Percentiles rank a stretch among this genome's conserved stretches.
Conservation (phyloP, 2,888 invertebrate genomes). For the Cantharis rufa region DNA sequence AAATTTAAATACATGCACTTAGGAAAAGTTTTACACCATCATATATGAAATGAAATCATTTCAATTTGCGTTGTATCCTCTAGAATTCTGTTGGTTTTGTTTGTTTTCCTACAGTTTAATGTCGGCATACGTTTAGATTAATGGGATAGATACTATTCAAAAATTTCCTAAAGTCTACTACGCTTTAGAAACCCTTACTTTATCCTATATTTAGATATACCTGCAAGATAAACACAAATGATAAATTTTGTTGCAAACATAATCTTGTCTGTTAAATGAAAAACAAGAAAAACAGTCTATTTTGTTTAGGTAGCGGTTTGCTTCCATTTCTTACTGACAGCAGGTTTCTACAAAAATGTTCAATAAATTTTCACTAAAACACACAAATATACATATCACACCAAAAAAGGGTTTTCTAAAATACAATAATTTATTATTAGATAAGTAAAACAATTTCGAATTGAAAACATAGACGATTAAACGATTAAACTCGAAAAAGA, state of each 20-base stretch:
- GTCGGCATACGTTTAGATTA: slow-evolving; percentile 36
- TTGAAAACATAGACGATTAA: too few species aligned
- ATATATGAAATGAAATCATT: slow-evolving; percentile 30
- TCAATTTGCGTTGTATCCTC: slow-evolving; percentile 32
- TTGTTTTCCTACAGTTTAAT: slow-evolving; percentile 34
- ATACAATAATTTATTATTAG: too few species aligned
- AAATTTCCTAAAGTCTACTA: slow-evolving; percentile 28
- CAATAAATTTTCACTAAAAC: neutral
- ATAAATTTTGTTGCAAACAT: slow-evolving; percentile 19
- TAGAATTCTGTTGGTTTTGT: slow-evolving; percentile 29
- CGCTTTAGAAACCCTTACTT: slow-evolving; percentile 21
- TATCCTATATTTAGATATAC: slow-evolving; percentile 14
- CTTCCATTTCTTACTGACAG: neutral
- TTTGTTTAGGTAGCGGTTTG: neutral
- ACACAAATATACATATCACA: too few species aligned
- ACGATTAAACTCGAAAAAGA: too few species aligned
- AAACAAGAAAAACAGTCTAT: neutral
- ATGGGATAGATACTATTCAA: slow-evolving; percentile 34
- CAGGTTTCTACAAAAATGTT: neutral
- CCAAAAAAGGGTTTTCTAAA: too few species aligned
- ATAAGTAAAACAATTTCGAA: too few species aligned
- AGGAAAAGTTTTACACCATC: slow-evolving; percentile 26
- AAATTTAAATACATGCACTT: slow-evolving; percentile 19
- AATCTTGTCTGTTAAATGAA: neutral
- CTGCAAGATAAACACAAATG: slow-evolving; percentile 22